Conservation (phyloP, 2,113 vertebrate species). For the Mus musculus region GRCm39 chr11:18870501-18871000, state of each 20-base stretch:
- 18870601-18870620: constrained; percentile 34
- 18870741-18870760: constrained; percentile 36
- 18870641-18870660: neutral
- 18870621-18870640: constrained; percentile 24
- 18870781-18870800: constrained; percentile 43
- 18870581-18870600: neutral
- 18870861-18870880: constrained; percentile 50
- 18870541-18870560: neutral
- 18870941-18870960: constrained; percentile 72
- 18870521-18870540: neutral
- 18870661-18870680: constrained; percentile 35
- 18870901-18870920: constrained; percentile 30
- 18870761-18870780: constrained; percentile 32
- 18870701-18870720: neutral
- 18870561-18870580: constrained; percentile 2
- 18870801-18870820: constrained; percentile 3
- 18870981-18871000: constrained; percentile 62
- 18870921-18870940: constrained; percentile 53
- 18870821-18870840: constrained; percentile 54
- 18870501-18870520: neutral
- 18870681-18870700: neutral
- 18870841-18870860: neutral
- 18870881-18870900: constrained; percentile 57
- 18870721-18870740: constrained; percentile 59
- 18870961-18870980: constrained; percentile 62